These are phyloP conservation scores for Halichoerus grypus DNA, from an alignment of 2,113 vertebrate species.

Conservation along the genomic window DNA sequence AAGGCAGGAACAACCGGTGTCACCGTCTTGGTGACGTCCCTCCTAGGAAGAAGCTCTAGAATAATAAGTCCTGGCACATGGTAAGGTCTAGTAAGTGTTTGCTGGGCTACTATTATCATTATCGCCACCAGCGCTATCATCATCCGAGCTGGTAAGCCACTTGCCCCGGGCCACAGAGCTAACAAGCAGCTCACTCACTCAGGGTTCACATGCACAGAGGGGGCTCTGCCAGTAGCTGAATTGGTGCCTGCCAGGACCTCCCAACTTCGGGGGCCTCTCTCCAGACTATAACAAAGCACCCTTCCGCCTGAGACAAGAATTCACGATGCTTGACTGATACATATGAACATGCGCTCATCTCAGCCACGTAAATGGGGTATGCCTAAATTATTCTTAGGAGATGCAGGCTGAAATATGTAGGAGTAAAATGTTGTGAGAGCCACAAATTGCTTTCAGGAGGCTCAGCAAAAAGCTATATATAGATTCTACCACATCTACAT, in stretches of 20 bases:
- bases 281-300: neutral
- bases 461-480: neutral
- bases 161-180: neutral
- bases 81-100: neutral
- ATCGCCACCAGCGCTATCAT: neutral
- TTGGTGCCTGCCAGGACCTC: neutral
- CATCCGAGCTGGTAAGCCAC: neutral
- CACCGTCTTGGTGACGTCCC: neutral
- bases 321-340: neutral
- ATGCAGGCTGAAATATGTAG: neutral
- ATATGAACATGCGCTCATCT: neutral
- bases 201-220: neutral
- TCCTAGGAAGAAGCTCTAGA: neutral
- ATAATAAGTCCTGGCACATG: neutral
- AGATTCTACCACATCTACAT: neutral
- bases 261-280: neutral
- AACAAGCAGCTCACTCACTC: neutral
- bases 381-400: neutral
- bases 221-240: neutral
- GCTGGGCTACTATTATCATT: neutral
- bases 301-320: neutral
- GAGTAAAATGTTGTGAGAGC: neutral
- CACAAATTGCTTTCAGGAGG: constrained; percentile 12
- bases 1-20: neutral
- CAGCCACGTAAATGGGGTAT: neutral